phyloP scores from a whole-genome alignment of 2,113 vertebrate genomes.

The Leucoraja erinaceus region DNA sequence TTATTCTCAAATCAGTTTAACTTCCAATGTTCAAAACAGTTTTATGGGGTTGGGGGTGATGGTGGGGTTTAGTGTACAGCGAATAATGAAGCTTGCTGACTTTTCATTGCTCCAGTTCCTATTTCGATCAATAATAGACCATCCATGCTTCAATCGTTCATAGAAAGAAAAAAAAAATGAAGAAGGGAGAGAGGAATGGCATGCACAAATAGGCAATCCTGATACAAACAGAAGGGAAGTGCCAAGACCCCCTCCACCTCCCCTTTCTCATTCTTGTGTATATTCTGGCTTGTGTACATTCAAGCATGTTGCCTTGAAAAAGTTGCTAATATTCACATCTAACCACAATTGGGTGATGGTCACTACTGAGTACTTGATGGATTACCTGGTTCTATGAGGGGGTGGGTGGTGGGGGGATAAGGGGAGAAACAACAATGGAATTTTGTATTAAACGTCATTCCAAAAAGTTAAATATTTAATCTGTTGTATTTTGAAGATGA shows the following conservation, averaged over 20 bases:
- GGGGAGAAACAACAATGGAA: not conserved
- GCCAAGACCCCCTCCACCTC: no score
- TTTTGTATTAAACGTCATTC: not conserved
- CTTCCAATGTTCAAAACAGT: not conserved
- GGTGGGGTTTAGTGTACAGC: not conserved
- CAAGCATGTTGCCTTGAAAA: not conserved
- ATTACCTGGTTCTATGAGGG: not conserved
- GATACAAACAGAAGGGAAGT: no score
- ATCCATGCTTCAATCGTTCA: not conserved
- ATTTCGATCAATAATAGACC: not conserved
- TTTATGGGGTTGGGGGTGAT: not conserved
- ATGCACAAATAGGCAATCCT: no score
- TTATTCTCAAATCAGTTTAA: not conserved
- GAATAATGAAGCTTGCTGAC: not conserved
- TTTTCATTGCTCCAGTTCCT: not conserved
- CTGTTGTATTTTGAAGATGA: not conserved
- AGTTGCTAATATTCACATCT: not conserved
- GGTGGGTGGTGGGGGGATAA: not conserved
- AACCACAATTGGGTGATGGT: not conserved
- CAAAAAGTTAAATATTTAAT: not conserved
- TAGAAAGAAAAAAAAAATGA: no score
- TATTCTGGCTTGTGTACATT: not conserved
- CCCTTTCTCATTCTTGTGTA: no score
- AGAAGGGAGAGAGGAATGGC: not conserved
- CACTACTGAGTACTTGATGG: not conserved